phyloP scores from a whole-genome alignment of 2,113 vertebrate species.

The Glaucomys volans region DNA sequence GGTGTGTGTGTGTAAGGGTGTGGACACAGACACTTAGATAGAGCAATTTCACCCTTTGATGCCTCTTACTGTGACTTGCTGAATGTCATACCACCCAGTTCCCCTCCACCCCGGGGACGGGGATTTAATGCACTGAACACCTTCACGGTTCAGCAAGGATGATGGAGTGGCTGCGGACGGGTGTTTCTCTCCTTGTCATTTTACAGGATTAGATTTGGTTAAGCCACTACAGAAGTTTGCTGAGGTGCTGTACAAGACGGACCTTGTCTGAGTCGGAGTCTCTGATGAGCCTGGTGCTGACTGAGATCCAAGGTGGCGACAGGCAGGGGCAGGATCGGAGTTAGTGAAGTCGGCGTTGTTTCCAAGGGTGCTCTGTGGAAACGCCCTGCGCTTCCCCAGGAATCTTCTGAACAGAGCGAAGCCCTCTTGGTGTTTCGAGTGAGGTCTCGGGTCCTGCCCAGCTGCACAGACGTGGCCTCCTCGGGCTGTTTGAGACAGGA shows the following conservation, averaged over 20 bases:
- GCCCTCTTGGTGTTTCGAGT: rapidly evolving
- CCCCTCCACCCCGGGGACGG: no score
- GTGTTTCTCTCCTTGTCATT: neutral
- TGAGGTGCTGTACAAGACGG: neutral
- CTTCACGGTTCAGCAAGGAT: rapidly evolving
- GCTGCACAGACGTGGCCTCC: rapidly evolving
- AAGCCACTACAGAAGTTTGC: neutral
- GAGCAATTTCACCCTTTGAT: neutral
- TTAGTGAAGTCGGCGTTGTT: neutral
- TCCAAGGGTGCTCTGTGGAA: neutral
- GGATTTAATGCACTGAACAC: neutral
- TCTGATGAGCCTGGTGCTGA: constrained; percentile 33
- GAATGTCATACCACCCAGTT: neutral
- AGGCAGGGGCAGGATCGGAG: no score
- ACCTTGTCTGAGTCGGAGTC: neutral
- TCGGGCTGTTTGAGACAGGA: neutral
- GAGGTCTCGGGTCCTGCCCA: rapidly evolving
- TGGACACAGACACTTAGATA: neutral
- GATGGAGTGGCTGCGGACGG: no score
- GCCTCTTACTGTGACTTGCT: neutral
- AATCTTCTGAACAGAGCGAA: neutral
- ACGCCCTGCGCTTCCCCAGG: no score
- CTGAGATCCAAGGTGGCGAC: neutral
- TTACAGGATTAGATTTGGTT: neutral
- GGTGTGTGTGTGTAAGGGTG: neutral